Conservation (phyloP, 1,140 invertebrate species). For the Meloidogyne chitwoodi region DNA sequence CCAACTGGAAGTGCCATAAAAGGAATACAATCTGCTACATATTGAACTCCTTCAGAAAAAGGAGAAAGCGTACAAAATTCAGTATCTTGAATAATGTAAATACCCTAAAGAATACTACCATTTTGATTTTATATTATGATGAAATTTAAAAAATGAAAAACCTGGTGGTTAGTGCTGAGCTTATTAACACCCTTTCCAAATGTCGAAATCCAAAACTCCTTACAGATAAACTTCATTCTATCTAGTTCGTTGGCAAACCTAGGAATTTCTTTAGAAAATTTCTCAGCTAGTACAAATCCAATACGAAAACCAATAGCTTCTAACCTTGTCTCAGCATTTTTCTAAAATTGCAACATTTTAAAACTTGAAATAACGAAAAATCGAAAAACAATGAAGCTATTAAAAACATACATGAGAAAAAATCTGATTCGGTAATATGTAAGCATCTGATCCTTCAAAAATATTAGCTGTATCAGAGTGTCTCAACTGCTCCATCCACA, state of each 20-base stretch:
- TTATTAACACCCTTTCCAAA: constrained; percentile 99
- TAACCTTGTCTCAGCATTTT: constrained; percentile 53
- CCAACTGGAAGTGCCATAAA: constrained; percentile 93
- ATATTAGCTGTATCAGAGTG: not conserved
- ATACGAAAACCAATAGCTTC: constrained; percentile 53
- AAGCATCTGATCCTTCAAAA: constrained; percentile 22
- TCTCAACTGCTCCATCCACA: constrained; percentile 37
- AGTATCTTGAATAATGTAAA: constrained; percentile 96
- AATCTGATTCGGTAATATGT: constrained; percentile 36
- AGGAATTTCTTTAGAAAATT: constrained; percentile 76
- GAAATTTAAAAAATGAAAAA: constrained; percentile 20
- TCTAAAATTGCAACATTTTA: constrained; percentile 29
- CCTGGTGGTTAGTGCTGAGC: constrained; percentile 92
- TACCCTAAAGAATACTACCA: constrained; percentile 69
- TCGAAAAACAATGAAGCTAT: not conserved
- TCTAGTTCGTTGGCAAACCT: constrained; percentile 95
- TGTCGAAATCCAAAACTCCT: constrained; percentile 91
- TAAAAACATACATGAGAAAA: constrained; percentile 47
- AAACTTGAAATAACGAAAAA: not conserved
- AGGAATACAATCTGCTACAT: constrained; percentile 81
- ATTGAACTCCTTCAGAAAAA: constrained; percentile 82
- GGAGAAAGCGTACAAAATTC: constrained; percentile 81
- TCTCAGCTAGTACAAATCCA: constrained; percentile 48
- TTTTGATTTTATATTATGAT: too few species aligned
- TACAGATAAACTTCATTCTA: constrained; percentile 97